Evolutionary conservation across 2,113 vertebrate genomes (phyloP), one percentile per base, ranked within the genome.

Genomic region (Leptobrachium leishanense): DNA sequence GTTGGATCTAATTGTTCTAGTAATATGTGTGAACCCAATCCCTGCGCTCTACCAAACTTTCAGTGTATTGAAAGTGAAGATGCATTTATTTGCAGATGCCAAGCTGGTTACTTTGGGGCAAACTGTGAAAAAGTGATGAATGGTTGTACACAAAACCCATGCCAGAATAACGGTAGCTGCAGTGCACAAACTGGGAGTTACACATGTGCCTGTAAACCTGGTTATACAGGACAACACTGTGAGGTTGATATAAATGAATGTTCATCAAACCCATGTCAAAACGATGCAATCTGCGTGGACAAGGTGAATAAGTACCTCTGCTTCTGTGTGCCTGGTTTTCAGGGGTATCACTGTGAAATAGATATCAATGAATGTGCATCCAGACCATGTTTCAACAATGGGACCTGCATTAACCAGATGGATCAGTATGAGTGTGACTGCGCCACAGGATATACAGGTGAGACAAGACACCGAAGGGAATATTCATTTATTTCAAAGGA

Each of bases 301-400:
- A 82, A 88, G 0, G 63, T 88, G 10, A 74, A 83, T 0, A 79
- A 83, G 72, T 98, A 96, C 85, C 91, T 90, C 85, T 99, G 98
- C 75, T 99, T 95, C 91, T 99, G 98, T 0, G 98, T 99, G 77
- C 98, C 98, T 0, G 98, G 98, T 1, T 99, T 97, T 89, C 98
- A 99, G 84, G 98, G 98, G 13, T 91, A 89, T 74, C 90, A 86
- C 91, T 99, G 98, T 43, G 96, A 98, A 73, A 89, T 99, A 80
- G 96, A 99, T 88, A 99, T 99, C 80, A 94, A 99, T 0, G 98
- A 99, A 85, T 99, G 98, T 7, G 96, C 96, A 0, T 99, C 97
- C 43, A 87, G 82, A 80, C 98, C 98, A 10, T 99, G 98, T 78
- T 87, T 81, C 39, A 94, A 99, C 63, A 96, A 94, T 4, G 94